phyloP scores from a whole-genome alignment of 2,888 invertebrate genomes.

The Eurytoma californica region DNA sequence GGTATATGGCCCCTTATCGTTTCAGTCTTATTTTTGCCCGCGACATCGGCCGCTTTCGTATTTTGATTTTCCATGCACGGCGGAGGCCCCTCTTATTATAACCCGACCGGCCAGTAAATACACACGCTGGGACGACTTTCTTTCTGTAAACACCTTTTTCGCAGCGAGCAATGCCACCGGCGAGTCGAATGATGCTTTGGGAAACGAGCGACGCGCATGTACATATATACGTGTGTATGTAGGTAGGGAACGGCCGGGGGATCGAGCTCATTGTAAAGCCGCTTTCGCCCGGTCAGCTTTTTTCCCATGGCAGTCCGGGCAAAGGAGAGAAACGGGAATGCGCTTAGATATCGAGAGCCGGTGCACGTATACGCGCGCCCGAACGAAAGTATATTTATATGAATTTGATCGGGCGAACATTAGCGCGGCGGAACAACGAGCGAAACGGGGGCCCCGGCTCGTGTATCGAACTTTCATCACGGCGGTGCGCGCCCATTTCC shows the following conservation, averaged over 20 bases:
- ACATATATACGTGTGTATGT: too few species aligned
- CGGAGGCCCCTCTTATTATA: too few species aligned
- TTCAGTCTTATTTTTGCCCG: not conserved
- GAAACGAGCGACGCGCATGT: not conserved
- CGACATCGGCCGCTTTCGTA: constrained; percentile 22
- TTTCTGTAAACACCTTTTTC: not conserved
- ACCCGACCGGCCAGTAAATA: not conserved
- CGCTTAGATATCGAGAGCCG: constrained; percentile 5
- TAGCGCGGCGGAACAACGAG: not conserved
- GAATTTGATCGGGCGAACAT: constrained; percentile 23
- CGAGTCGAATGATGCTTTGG: not conserved
- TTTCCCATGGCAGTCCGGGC: not conserved
- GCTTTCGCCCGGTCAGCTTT: constrained; percentile 21
- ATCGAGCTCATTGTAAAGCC: not conserved
- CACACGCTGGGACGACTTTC: not conserved
- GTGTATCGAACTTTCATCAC: constrained; percentile 47
- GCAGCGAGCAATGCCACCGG: constrained; percentile 4
- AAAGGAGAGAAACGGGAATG: not conserved
- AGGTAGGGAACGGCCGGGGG: not conserved
- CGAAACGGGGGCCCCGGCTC: not conserved
- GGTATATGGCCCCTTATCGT: not conserved
- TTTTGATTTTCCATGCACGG: constrained; percentile 10
- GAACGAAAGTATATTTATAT: constrained; percentile 32
- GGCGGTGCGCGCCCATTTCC: constrained; percentile 25
- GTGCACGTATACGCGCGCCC: not conserved